Evolutionary conservation across 2,888 invertebrate genomes (phyloP).

Genomic region (Orchestes rusci): DNA sequence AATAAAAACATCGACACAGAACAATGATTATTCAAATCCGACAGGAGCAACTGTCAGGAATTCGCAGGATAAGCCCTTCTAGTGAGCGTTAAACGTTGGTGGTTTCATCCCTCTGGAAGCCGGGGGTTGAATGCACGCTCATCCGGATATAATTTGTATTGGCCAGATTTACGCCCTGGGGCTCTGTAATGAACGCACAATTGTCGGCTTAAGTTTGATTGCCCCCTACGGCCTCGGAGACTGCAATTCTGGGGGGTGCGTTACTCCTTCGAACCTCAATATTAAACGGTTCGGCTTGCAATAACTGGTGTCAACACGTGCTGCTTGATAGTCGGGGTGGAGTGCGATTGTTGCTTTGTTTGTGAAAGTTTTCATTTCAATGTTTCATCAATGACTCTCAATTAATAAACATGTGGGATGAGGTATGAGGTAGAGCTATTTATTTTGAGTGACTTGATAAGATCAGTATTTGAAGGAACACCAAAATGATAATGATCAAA

Average conservation of each 20-base stretch:
- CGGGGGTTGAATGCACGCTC: slow-evolving; percentile 23
- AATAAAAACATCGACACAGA: slow-evolving; percentile 34
- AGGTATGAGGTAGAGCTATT: no score
- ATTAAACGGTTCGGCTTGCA: slow-evolving; percentile 18
- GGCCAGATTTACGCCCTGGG: slow-evolving; percentile 46
- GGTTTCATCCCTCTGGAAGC: slow-evolving; percentile 22
- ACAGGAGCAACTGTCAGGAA: slow-evolving; percentile 38
- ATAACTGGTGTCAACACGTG: slow-evolving; percentile 21
- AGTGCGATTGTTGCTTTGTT: no score
- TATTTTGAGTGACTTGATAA: no score
- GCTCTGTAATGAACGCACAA: slow-evolving; percentile 47
- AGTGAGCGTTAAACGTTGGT: slow-evolving; percentile 33
- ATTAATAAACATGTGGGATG: no score
- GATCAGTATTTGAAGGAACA: no score
- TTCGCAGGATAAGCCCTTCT: slow-evolving; percentile 30
- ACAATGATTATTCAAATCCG: slow-evolving; percentile 38
- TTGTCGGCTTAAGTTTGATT: slow-evolving; percentile 47
- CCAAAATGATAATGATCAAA: no score
- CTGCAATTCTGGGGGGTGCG: slow-evolving; percentile 3
- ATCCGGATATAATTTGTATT: slow-evolving; percentile 46
- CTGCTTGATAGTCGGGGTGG: background rate
- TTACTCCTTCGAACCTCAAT: slow-evolving; percentile 8
- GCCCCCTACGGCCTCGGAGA: slow-evolving; percentile 34
- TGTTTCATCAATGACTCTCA: no score
- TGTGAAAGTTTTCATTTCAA: no score